phyloP scores from a whole-genome alignment of 64 coral and sea anemone genomes.

The Stichodactyla helianthus region DNA sequence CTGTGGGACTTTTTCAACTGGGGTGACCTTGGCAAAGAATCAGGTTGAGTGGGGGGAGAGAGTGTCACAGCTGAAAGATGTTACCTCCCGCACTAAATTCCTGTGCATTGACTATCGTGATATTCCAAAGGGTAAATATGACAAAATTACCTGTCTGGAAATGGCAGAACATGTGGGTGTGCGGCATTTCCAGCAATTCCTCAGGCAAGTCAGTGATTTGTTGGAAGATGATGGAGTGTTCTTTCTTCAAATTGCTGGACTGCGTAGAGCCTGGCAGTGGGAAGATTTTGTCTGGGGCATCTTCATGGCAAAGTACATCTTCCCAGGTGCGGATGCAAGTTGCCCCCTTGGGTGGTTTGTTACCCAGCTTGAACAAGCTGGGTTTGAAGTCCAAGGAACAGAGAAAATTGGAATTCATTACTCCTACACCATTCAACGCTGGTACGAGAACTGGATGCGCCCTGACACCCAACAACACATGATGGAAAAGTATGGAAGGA shows the following conservation, averaged over 20 bases:
- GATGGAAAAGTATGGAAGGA: constrained; percentile 65
- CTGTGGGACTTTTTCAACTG: constrained; percentile 64
- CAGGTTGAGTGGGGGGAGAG: constrained; percentile 78
- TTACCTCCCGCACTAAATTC: constrained; percentile 53
- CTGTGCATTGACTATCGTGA: constrained; percentile 97
- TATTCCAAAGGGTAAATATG: constrained; percentile 62
- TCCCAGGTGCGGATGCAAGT: constrained; percentile 94
- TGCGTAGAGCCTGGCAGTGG: constrained; percentile 93
- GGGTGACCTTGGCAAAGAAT: constrained; percentile 82
- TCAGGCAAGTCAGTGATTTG: constrained; percentile 85
- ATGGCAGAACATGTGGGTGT: constrained; percentile 99
- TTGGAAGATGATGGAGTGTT: constrained; percentile 95
- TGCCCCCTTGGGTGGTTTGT: constrained; percentile 82
- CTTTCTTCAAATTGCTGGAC: constrained; percentile 94
- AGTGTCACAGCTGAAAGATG: constrained; percentile 46
- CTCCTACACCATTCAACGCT: constrained; percentile 85
- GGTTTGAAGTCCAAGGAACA: constrained; percentile 83
- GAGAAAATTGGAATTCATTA: constrained; percentile 96
- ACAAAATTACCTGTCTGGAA: constrained; percentile 98
- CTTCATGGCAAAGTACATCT: constrained; percentile 99
- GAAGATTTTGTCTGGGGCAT: constrained; percentile 97
- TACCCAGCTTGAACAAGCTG: constrained; percentile 76
- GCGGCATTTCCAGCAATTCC: constrained; percentile 84
- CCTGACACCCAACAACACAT: constrained; percentile 69
- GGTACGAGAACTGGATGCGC: constrained; percentile 96